phyloP scores from a whole-genome alignment of 1,140 invertebrate species.

The Papilio dardanus region DNA sequence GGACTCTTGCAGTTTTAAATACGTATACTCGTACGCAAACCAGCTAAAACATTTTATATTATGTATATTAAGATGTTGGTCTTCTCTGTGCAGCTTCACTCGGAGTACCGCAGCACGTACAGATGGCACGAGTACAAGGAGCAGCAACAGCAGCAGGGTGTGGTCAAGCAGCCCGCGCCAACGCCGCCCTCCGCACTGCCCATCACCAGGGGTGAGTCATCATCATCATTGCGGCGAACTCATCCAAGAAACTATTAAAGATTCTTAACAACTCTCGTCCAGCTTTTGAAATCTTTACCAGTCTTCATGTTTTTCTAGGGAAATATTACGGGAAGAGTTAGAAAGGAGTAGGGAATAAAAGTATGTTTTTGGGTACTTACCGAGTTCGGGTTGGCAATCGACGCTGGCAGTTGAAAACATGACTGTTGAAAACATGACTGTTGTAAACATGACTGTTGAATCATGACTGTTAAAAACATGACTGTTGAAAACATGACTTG shows the following conservation, averaged over 20 bases:
- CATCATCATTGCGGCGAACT: conserved; percentile 1
- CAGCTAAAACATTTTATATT: too few relatives aligned
- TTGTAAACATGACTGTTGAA: too few relatives aligned
- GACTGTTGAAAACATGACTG: too few relatives aligned
- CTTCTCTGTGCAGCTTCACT: conserved; percentile 96
- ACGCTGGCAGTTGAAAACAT: not conserved
- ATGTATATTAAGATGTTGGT: too few relatives aligned
- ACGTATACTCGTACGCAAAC: too few relatives aligned
- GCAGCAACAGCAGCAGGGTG: conserved; percentile 84
- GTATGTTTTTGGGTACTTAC: not conserved
- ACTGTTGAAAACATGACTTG: too few relatives aligned
- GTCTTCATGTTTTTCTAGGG: not conserved
- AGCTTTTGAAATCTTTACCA: too few relatives aligned
- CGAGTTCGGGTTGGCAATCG: not conserved
- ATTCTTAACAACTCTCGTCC: too few relatives aligned
- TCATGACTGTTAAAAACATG: too few relatives aligned
- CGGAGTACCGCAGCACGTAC: conserved; percentile 95
- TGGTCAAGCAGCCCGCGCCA: conserved; percentile 80
- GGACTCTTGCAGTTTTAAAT: too few relatives aligned
- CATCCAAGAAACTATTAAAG: not conserved
- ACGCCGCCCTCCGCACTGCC: conserved; percentile 69
- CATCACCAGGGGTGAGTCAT: conserved; percentile 62
- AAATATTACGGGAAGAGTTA: not conserved
- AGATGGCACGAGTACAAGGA: conserved; percentile 95
- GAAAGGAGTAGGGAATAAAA: not conserved